Evolutionary conservation across 2,888 invertebrate species (phyloP), one percentile per base, ranked within the genome.

Genomic region (Xylota segnis): DNA sequence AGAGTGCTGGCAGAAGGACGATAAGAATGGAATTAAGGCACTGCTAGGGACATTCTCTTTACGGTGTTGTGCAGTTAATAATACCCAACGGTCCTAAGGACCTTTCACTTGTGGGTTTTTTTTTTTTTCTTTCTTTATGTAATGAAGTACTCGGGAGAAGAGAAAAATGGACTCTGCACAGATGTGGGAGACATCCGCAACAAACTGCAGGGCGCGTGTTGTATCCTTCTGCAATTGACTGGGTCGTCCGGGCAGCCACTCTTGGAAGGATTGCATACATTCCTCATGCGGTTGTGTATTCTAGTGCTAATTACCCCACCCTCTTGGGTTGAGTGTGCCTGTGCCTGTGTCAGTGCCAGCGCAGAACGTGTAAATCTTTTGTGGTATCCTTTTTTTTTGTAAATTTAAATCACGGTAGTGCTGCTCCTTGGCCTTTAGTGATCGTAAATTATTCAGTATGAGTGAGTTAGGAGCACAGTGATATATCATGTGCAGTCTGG

Each of bases 121-220:
- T 12, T 37, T 9, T 6, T 16, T 34, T 29, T 29, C 16, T 50
- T 14, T 1, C 14, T 29, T 16, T 47, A 58, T 66, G 34, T 45
- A 52, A 68, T 76, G 50, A 68, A 76, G 47, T 68, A n/a, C 50
- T 58, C 12, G 29, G 12, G 37, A 34, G 58, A 50, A 59, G 37
- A 34, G 58, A 50, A 59, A 47, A 59, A 66, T 45, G 52, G 37
- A 47, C 16, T 56, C 47, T 61, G 37, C 71, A 43, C 43, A 58
- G 71, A 58, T 81, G 75, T 18, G 54, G 54, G 27, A n/a, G 81
- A 68, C 45, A 54, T 74, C 74, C 23, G 32, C 74, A 61, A 23
- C 32, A 52, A 14, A 18, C 59, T 52, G 14, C 23, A 29, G 27
- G 4, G 2, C 37, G 3, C 10, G 37, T 7, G 37, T 23, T 27